Conservation (phyloP, 2,888 invertebrate species). For the Melinopterus prodromus region DNA sequence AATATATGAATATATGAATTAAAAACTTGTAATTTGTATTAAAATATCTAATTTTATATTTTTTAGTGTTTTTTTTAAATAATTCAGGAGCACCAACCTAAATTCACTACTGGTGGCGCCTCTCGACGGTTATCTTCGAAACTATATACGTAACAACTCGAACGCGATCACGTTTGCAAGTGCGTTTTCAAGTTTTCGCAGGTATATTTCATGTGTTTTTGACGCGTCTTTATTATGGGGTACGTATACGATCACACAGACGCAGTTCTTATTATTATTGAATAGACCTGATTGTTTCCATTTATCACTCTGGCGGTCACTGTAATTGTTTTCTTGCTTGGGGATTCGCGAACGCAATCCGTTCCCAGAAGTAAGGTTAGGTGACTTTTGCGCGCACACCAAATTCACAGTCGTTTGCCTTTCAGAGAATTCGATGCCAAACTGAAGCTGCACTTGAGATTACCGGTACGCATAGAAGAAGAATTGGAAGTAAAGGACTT, state of each 20-base stretch:
- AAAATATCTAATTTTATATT: too few species aligned
- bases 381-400: neutral
- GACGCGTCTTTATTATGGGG: neutral
- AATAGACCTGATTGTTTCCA: neutral
- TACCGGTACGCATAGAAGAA: constrained; percentile 52
- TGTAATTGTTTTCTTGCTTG: neutral
- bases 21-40: too few species aligned
- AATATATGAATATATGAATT: too few species aligned
- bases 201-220: neutral
- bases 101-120: neutral
- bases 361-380: constrained; percentile 7
- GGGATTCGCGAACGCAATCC: neutral
- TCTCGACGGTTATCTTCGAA: neutral
- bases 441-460: constrained; percentile 50
- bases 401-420: neutral
- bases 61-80: too few species aligned
- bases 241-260: neutral
- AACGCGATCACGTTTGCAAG: neutral
- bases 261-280: neutral
- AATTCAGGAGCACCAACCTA: too few species aligned
- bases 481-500: constrained; percentile 51
- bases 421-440: constrained; percentile 37
- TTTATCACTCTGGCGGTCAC: neutral
- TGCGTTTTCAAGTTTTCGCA: neutral
- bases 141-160: neutral